Base-by-base conservation (phyloP, 1,140 invertebrate species). In the Drusus annulatus region DNA sequence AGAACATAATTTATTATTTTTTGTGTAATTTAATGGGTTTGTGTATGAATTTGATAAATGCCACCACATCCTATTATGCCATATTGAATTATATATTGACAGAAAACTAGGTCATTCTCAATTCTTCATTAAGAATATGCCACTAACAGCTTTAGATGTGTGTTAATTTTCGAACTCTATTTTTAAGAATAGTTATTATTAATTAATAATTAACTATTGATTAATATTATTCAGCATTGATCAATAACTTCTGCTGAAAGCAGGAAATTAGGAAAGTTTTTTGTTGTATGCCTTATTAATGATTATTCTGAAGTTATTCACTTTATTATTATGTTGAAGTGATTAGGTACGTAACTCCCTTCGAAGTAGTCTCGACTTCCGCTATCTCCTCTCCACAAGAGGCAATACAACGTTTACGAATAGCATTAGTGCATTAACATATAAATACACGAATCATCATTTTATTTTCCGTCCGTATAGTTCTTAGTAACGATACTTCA, bases 371-470 rank as follows among this genome's bases (percentile, higher is more conserved):
- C 36, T 17, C n/a, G 15, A 5, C 31, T 68, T 68, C 68, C 68
- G 68, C 36, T 25, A n/a, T 36, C 62, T 36, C n/a, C 28, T 19
- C 25, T 65, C 4, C 10, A 45, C 13, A 45, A 45, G 36, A 45
- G 62, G n/a, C 28, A 52, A 51, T 51, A 52, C 50, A 71, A 21
- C 68, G 68, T 71, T 71, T 71, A 71, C 68, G 21, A 71, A 71
- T 65, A 65, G 62, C 28, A 65, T 65, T 65, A 65, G 62, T 71
- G 68, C 68, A 71, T 71, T 71, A 71, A 19, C 68, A 71, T 71
- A 71, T 71, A 71, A 71, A 71, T 71, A 71, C 68, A 52, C 68
- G 68, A 71, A 71, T 71, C 68, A 71, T 71, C 68, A 71, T 71
- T 71, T 71, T 71, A 71, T 71, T 71, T 52, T 71, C 68, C 50